phyloP scores from a whole-genome alignment of 1,140 invertebrate genomes.

The Papilio polyxenes region DNA sequence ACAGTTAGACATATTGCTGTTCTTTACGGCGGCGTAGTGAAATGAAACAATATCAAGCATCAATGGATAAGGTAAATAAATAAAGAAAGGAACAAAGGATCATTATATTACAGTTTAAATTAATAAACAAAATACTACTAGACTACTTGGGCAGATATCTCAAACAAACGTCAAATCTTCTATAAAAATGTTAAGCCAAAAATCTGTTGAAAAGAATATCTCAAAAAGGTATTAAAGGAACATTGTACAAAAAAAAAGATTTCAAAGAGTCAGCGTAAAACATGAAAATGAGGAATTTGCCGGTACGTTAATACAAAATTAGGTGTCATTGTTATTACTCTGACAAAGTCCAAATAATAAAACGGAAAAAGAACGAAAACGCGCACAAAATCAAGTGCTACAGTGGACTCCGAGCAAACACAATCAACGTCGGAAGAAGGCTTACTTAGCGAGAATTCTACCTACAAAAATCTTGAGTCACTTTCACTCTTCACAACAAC shows the following conservation, averaged over 20 bases:
- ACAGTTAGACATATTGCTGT: constrained; percentile 12
- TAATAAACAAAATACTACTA: no score
- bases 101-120: background rate
- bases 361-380: constrained; percentile 46
- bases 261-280: constrained; percentile 10
- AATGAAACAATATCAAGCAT: background rate
- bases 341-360: constrained; percentile 54
- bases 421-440: constrained; percentile 64
- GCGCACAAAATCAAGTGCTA: constrained; percentile 65
- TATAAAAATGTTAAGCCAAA: background rate
- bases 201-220: background rate
- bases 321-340: constrained; percentile 38
- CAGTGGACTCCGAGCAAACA: constrained; percentile 63
- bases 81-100: background rate
- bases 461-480: background rate
- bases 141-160: background rate
- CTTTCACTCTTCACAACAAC: constrained; percentile 4
- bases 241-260: background rate
- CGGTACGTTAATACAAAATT: constrained; percentile 35
- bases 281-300: constrained; percentile 24
- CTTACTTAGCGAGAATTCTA: constrained; percentile 43
- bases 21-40: background rate
- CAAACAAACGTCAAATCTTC: background rate
- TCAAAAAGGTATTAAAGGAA: constrained; percentile 30
- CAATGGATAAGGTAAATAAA: background rate